These are phyloP conservation scores for Panagrolaimus sp. DNA, from an alignment of 1,140 invertebrate genomes.

Conservation along the genomic window DNA sequence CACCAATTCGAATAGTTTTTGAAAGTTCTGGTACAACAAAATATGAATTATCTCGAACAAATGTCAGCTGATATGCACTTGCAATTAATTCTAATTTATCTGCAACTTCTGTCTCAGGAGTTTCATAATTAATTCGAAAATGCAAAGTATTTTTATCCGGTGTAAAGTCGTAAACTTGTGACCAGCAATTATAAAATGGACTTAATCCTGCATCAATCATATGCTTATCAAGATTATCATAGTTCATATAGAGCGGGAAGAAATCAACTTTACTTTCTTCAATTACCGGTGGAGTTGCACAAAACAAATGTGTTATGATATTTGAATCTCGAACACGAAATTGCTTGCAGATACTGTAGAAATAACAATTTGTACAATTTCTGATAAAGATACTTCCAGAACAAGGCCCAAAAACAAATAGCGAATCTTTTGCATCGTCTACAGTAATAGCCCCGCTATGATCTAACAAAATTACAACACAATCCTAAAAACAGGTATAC, in stretches of 20 bases:
- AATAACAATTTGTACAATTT: slow-evolving; percentile 33
- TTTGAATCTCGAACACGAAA: slow-evolving; percentile 43
- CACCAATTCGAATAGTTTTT: background rate
- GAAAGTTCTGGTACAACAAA: background rate
- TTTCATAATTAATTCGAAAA: slow-evolving; percentile 12
- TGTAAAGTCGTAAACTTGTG: slow-evolving; percentile 13
- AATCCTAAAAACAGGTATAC: slow-evolving; percentile 35
- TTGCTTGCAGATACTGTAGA: slow-evolving; percentile 44
- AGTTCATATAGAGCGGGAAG: slow-evolving; percentile 30
- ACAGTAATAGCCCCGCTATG: slow-evolving; percentile 35
- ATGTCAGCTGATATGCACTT: background rate
- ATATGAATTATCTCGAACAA: slow-evolving; percentile 9
- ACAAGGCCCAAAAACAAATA: slow-evolving; percentile 46
- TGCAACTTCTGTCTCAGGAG: background rate
- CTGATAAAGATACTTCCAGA: slow-evolving; percentile 45
- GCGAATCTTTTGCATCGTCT: slow-evolving; percentile 43
- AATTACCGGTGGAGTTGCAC: slow-evolving; percentile 43
- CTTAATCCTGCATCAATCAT: slow-evolving; percentile 9
- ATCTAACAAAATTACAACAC: slow-evolving; percentile 37
- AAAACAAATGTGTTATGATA: slow-evolving; percentile 34
- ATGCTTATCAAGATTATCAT: slow-evolving; percentile 28
- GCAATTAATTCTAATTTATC: background rate
- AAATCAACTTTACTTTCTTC: slow-evolving; percentile 40
- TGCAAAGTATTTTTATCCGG: background rate
- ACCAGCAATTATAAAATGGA: slow-evolving; percentile 17